Evolutionary conservation across 2,888 invertebrate genomes (phyloP), one percentile per base, ranked within the genome.

Genomic region (Melipona beecheii): DNA sequence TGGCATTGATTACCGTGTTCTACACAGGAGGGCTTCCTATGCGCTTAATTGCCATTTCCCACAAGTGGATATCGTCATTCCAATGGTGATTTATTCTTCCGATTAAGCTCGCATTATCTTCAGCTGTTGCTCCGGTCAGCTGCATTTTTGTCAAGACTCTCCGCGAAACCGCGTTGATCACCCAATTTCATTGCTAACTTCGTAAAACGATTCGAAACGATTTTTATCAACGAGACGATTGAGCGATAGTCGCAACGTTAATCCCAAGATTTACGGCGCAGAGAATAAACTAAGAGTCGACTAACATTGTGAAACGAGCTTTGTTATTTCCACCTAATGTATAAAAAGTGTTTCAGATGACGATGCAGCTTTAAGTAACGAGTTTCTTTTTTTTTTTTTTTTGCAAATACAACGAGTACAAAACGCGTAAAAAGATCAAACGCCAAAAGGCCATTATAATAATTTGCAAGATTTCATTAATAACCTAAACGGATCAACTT

Each of bases 1-100:
- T 56, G 54, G 49, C 54, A 49, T 21, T 72, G 64, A 72, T 77
- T 56, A 49, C 77, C 49, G 21, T 24, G 64, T 56, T 71, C 62
- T n/a, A 71, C 60, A 36, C 71, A 64, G 77, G 72, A 64, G 71
- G n/a, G 43, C 71, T 71, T 77, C 52, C 77, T 62, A 54, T 17
- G 54, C 54, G 64, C 72, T 72, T 72, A 77, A 77, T 77, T 77
- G 77, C 72, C 77, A 72, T 77, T 77, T 65, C 64, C 77, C 77
- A 64, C 72, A 64, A 77, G 72, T 77, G 77, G 72, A 71, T 72
- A 72, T 72, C 54, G 64, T 77, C 72, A 49, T 71, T 71, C 64
- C 64, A 77, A 71, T 64, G 72, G 27, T 77, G 72, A 77, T 77
- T 64, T 77, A 77, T 77, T 71, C 43, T 72, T 77, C 49, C 43